Evolutionary conservation across 2,797 vertebrate genomes (phyloP), one percentile per base, ranked within the genome.

Genomic region (Stomatorhinus walkeri): DNA sequence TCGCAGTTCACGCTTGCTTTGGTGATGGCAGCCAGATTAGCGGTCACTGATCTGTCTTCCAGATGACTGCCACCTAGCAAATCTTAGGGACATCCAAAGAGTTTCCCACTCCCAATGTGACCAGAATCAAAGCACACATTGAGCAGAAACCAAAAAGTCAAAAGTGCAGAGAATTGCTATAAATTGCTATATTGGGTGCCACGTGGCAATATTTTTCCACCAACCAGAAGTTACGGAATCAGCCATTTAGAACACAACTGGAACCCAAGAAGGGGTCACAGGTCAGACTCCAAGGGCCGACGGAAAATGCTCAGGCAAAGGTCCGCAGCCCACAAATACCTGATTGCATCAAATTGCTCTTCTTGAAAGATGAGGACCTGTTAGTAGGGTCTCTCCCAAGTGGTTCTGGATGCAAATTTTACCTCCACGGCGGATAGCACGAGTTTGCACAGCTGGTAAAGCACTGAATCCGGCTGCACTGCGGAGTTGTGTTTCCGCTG

Each of bases 401-500:
- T 24, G 40, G 46, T 14, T 22, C 85, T 32, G 54, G 22, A 28
- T 28, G 10, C 7, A 2, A 49, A 22, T 19, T 88, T 16, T 28
- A 43, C 51, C 32, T 54, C 12, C n/a, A 12, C 10, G 6, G 32
- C 10, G 8, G 36, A 36, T 84, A 83, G 83, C 72, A 56, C 59
- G 88, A 48, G 32, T 40, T 64, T 64, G 19, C 56, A 87, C 86
- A 87, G 85, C 22, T 46, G 86, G 51, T 28, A 52, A 56, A 56
- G 86, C 54, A 7, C 24, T 87, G 52, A 51, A 28, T 7, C 3
- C 8, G 49, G n/a, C 49, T 19, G n/a, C 36, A 36, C 76, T 22
- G 87, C 32, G 51, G 87, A 36, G 48, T 40, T 81, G 68, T 4
- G 36, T 88, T 46, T 88, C 87, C 56, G 72, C 32, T 81, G 46